These are phyloP conservation scores for Meloidogyne floridensis DNA, from an alignment of 1,140 invertebrate genomes.

Conservation along the genomic window DNA sequence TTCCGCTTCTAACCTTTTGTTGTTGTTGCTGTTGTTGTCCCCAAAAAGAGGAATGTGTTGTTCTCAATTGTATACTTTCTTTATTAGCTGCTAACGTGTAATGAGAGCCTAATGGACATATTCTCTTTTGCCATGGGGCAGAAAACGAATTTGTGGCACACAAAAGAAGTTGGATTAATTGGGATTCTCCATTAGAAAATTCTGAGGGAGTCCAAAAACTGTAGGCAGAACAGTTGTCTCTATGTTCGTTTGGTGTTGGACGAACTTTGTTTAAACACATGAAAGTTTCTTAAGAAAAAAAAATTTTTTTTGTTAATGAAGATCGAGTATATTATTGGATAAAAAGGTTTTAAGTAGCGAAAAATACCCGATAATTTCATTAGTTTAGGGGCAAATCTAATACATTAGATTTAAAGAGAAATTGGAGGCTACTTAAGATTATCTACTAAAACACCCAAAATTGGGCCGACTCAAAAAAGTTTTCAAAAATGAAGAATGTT, in stretches of 20 bases:
- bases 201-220: constrained; percentile 23
- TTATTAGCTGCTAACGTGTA: constrained; percentile 22
- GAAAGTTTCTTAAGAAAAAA: constrained; percentile 30
- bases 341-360: no score
- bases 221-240: constrained; percentile 34
- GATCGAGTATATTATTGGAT: no score
- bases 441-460: no score
- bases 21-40: constrained; percentile 18
- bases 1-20: not conserved
- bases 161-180: constrained; percentile 22
- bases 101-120: constrained; percentile 2
- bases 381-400: no score
- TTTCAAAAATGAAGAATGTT: no score
- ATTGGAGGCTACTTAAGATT: no score
- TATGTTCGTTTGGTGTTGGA: constrained; percentile 33
- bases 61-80: constrained; percentile 26
- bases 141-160: not conserved
- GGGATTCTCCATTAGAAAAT: not conserved
- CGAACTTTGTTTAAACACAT: constrained; percentile 37
- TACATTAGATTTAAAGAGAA: no score
- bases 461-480: no score
- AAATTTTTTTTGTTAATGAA: not conserved
- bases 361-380: no score
- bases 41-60: constrained; percentile 42
- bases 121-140: constrained; percentile 1